Percentiles rank a stretch among this genome's conserved stretches.
These are phyloP conservation scores for Watsonalla cultraria DNA, from an alignment of 2,888 invertebrate species.

Conservation along the genomic window DNA sequence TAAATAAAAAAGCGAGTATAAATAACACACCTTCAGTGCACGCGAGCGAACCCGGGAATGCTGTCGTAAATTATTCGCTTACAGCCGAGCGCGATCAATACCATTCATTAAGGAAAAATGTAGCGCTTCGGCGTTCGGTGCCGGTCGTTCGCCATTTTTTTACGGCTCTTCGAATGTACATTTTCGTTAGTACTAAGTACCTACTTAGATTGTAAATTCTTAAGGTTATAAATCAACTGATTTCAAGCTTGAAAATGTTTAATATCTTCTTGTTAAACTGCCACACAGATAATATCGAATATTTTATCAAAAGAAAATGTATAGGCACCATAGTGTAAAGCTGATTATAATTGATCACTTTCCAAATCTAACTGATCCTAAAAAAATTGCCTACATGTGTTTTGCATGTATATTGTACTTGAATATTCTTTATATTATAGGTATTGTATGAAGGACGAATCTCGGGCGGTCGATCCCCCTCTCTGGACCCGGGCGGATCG, in stretches of 20 bases:
- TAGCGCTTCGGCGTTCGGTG: slow-evolving; percentile 46
- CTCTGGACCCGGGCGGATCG: slow-evolving; percentile 55
- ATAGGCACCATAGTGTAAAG: too few species aligned
- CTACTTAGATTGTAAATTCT: neutral
- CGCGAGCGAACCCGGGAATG: slow-evolving; percentile 58
- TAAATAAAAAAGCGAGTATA: slow-evolving; percentile 76
- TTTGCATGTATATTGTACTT: neutral
- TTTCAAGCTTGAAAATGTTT: neutral
- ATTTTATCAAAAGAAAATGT: too few species aligned
- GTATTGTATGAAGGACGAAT: slow-evolving; percentile 5
- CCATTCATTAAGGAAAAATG: slow-evolving; percentile 73
- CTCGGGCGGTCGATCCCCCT: slow-evolving; percentile 13
- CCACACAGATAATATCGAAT: too few species aligned
- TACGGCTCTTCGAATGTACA: slow-evolving; percentile 36
- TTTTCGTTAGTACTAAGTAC: slow-evolving; percentile 36
- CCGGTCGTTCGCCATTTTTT: slow-evolving; percentile 47
- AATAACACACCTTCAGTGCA: slow-evolving; percentile 76
- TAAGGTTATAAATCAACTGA: too few species aligned
- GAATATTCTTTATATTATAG: neutral
- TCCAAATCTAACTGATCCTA: too few species aligned
- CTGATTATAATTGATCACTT: too few species aligned
- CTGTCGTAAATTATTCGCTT: slow-evolving; percentile 71
- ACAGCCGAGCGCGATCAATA: slow-evolving; percentile 69
- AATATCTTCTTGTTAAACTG: neutral
- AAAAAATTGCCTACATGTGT: too few species aligned